phyloP scores from a whole-genome alignment of 2,797 vertebrate genomes.

The Ctenopoma multispine region DNA sequence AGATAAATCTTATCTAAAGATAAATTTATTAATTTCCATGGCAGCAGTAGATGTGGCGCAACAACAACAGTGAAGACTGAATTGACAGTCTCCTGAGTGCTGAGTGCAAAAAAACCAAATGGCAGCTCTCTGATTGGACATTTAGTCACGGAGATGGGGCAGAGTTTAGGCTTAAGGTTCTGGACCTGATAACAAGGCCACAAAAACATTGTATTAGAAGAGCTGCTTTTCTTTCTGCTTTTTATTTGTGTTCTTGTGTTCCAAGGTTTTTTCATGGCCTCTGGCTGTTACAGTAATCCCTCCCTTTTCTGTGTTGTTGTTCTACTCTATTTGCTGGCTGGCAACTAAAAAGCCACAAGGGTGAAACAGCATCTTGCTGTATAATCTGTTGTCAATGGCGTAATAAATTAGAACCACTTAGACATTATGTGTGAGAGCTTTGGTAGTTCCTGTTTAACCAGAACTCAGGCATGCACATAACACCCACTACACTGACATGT shows the following conservation, averaged over 20 bases:
- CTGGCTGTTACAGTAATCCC: background rate
- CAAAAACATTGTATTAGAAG: conserved; percentile 31
- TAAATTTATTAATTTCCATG: conserved; percentile 12
- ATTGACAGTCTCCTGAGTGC: conserved; percentile 26
- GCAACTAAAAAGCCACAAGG: background rate
- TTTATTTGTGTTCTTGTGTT: conserved; percentile 3
- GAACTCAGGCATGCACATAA: conserved; percentile 19
- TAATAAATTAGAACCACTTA: conserved; percentile 32
- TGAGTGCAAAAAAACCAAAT: conserved; percentile 37
- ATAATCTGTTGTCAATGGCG: conserved; percentile 13
- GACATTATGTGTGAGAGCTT: conserved; percentile 8
- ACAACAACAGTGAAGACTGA: conserved; percentile 26
- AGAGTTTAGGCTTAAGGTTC: conserved; percentile 25
- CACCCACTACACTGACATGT: conserved; percentile 21
- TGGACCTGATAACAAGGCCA: conserved; percentile 50
- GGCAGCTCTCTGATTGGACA: conserved; percentile 35
- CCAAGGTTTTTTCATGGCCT: background rate
- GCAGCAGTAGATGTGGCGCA: conserved; percentile 15
- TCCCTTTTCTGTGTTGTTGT: background rate
- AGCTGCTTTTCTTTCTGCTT: conserved; percentile 12
- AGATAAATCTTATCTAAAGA: conserved; percentile 7
- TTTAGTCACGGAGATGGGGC: conserved; percentile 13
- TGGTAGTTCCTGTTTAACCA: conserved; percentile 45
- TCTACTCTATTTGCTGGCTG: background rate
- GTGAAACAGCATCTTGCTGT: conserved; percentile 21